These are phyloP conservation scores for Meganola albula DNA, from an alignment of 2,888 invertebrate species.

Conservation along the genomic window DNA sequence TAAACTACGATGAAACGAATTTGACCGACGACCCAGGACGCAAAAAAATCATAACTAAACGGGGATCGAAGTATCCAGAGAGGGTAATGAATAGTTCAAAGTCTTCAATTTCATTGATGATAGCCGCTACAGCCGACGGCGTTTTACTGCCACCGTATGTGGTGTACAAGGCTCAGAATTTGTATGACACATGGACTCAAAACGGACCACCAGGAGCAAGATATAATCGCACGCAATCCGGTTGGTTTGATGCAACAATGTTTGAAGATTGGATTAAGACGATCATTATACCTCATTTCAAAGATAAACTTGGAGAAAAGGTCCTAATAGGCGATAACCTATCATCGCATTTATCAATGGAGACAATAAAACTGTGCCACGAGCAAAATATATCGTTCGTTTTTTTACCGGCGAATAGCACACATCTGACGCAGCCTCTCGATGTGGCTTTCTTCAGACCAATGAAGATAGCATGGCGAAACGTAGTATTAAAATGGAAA, in stretches of 20 bases:
- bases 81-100: constrained; percentile 38
- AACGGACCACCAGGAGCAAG: constrained; percentile 34
- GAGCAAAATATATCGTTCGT: constrained; percentile 10
- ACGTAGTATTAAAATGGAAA: constrained; percentile 15
- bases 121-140: constrained; percentile 34
- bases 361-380: constrained; percentile 8
- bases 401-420: constrained; percentile 13
- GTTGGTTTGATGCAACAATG: constrained; percentile 33
- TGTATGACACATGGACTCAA: constrained; percentile 42
- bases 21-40: constrained; percentile 16
- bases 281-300: constrained; percentile 15
- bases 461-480: constrained; percentile 13
- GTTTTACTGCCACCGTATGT: constrained; percentile 37
- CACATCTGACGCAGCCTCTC: constrained; percentile 5
- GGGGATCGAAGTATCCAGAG: constrained; percentile 38
- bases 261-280: constrained; percentile 29
- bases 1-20: constrained; percentile 20
- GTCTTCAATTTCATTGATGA: constrained; percentile 38
- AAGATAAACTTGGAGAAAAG: constrained; percentile 14
- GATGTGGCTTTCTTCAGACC: constrained; percentile 2
- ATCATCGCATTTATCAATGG: constrained; percentile 10
- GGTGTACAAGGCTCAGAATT: constrained; percentile 43
- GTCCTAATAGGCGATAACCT: constrained; percentile 14
- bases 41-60: constrained; percentile 21
- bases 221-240: constrained; percentile 33